Base-by-base conservation (phyloP, 2,113 vertebrate genomes). In the Irena cyanogastra region DNA sequence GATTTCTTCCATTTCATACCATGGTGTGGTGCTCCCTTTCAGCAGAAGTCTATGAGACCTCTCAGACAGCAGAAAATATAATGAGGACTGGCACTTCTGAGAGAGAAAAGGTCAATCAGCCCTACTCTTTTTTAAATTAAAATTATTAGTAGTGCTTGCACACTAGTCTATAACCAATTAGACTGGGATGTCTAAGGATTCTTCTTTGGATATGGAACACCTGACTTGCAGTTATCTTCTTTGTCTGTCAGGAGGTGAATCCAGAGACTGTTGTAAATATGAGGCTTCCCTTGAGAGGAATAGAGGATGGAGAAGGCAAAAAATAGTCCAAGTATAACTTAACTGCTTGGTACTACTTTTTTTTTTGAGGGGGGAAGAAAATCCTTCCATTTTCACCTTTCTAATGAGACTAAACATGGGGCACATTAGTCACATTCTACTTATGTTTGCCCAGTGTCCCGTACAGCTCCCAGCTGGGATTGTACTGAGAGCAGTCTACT, bases 401-500 rank as follows among this genome's bases (percentile, higher is more conserved):
- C 45, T 56, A 33, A 83, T 26, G 41, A 90, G 16, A 16, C 50
- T 84, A 52, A 78, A 85, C 19, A 41, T 22, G 24, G 92, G 18
- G 20, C 37, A 26, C 37, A 37, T 37, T 8, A 35, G 14, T 59
- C 18, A 35, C n/a, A 64, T 83, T 39, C 71, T 83, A 30, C 27
- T 6, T 44, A 33, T 12, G 3, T 44, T 91, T 83, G 23, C 35
- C 64, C 37, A 31, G 33, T 30, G 56, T 52, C 31, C 59, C 35
- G 14, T 10, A 39, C 16, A 56, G 30, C 30, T 75, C 53, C n/a
- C 71, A 35, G 7, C 8, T 69, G 44, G 23, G 33, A 80, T 27
- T 0, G 1, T 21, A 20, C 16, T 2, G 2, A n/a, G 13, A 64
- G 21, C 27, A 61, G 35, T 26, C 56, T 63, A 9, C 26, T 45